Percentiles rank a stretch among this genome's conserved stretches.
These are phyloP conservation scores for Eulimnadia texana DNA, from an alignment of 1,140 invertebrate species.

Conservation along the genomic window DNA sequence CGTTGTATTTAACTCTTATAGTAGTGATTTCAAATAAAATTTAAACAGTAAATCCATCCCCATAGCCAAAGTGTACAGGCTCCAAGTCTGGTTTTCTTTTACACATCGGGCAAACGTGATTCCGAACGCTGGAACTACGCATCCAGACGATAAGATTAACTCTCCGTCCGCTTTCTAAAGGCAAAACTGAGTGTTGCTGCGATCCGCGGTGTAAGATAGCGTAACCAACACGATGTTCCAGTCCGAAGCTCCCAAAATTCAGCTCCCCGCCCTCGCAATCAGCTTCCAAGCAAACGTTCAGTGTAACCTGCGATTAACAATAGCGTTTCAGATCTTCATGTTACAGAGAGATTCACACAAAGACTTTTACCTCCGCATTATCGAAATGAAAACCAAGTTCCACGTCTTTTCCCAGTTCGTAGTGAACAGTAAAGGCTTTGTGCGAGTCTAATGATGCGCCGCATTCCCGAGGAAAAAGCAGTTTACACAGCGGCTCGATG, in stretches of 20 bases:
- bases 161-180: conserved; percentile 25
- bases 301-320: conserved; percentile 24
- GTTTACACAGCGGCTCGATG: conserved; percentile 25
- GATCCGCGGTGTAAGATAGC: conserved; percentile 32
- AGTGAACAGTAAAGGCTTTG: conserved; percentile 32
- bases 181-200: conserved; percentile 31
- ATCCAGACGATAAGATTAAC: conserved; percentile 35
- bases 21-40: neutral
- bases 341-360: neutral
- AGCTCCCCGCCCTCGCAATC: conserved; percentile 28
- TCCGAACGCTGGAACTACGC: conserved; percentile 29
- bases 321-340: neutral
- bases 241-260: conserved; percentile 27
- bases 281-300: conserved; percentile 30
- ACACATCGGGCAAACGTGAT: conserved; percentile 34
- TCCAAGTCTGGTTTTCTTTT: conserved; percentile 24
- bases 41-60: conserved; percentile 29
- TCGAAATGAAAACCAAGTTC: conserved; percentile 33
- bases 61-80: conserved; percentile 23
- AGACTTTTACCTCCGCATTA: conserved; percentile 29
- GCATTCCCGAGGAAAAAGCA: conserved; percentile 28
- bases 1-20: neutral
- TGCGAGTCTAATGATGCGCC: conserved; percentile 31
- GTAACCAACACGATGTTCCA: conserved; percentile 22
- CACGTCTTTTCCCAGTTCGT: conserved; percentile 28